Percentiles rank a stretch among this genome's conserved stretches.
Evolutionary conservation across 2,113 vertebrate genomes (phyloP).

Genomic region (Nematolebias whitei): DNA sequence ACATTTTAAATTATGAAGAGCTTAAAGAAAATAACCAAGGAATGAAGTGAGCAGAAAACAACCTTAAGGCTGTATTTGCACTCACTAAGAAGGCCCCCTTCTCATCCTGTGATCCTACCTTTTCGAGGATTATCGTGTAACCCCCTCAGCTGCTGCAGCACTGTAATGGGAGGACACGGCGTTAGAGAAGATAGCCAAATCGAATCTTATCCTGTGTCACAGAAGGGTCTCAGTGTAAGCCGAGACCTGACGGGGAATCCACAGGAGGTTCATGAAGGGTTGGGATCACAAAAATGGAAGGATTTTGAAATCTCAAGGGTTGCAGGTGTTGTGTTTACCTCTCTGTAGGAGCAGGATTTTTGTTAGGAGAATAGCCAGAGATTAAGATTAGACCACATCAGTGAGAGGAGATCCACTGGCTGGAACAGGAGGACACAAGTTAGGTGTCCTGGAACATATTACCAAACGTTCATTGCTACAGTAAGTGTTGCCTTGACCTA

Average conservation of each 20-base stretch:
- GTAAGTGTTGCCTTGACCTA: no score
- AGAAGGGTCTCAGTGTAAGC: constrained; percentile 24
- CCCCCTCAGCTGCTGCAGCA: constrained; percentile 24
- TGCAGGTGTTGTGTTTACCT: constrained; percentile 22
- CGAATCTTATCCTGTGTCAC: constrained; percentile 39
- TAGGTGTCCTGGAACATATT: no score
- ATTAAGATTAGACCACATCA: constrained; percentile 28
- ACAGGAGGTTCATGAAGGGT: constrained; percentile 25
- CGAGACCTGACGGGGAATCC: constrained; percentile 28
- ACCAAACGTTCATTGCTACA: no score
- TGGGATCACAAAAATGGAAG: constrained; percentile 16
- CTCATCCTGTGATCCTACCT: constrained; percentile 18
- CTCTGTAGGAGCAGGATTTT: constrained; percentile 44
- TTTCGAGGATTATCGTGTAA: constrained; percentile 34
- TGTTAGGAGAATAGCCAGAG: constrained; percentile 32
- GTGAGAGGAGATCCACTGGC: constrained; percentile 9
- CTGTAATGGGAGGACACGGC: constrained; percentile 32
- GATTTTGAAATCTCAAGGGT: constrained; percentile 39
- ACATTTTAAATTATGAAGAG: neutral
- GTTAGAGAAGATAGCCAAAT: constrained; percentile 19
- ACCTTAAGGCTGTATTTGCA: constrained; percentile 1
- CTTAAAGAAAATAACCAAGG: no score
- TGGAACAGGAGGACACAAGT: neutral
- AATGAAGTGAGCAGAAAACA: no score
- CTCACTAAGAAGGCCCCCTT: constrained; percentile 7